phyloP scores from a whole-genome alignment of 1,140 invertebrate genomes.

The Hypsibius dujardini region DNA sequence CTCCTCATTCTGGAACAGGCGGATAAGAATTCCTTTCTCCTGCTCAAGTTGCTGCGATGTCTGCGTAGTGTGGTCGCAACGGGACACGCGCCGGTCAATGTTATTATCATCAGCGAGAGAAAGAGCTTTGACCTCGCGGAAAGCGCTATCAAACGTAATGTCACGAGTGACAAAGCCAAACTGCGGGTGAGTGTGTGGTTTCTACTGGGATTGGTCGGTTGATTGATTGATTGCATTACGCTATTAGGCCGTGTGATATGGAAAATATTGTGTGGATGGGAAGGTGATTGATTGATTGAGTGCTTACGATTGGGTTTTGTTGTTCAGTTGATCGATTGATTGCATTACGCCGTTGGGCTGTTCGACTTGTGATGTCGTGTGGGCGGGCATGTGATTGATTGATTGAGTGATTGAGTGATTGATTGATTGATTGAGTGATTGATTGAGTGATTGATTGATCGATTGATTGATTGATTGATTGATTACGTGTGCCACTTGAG shows the following conservation, averaged over 20 bases:
- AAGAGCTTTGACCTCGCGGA: slow-evolving; percentile 6
- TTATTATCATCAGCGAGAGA: slow-evolving; percentile 2
- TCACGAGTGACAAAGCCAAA: slow-evolving; percentile 6
- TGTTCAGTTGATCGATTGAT: background rate
- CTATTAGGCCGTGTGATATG: background rate
- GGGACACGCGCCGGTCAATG: background rate
- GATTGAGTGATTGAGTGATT: too few relatives aligned
- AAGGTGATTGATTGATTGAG: background rate
- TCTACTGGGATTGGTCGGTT: background rate
- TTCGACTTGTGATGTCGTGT: background rate
- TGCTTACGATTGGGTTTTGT: background rate
- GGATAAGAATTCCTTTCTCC: background rate
- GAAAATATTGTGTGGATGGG: too few relatives aligned
- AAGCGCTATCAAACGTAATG: background rate
- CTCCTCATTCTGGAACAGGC: background rate
- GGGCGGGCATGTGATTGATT: too few relatives aligned
- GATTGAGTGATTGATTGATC: too few relatives aligned
- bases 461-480: too few relatives aligned
- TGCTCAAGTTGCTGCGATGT: background rate
- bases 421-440: too few relatives aligned
- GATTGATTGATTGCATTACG: background rate
- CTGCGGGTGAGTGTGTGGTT: background rate
- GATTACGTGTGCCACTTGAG: too few relatives aligned
- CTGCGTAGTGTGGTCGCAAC: background rate
- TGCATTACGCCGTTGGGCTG: background rate